A percentile compares a stretch with the other conserved stretches of the same genome.
phyloP scores from a whole-genome alignment of 2,888 invertebrate genomes.

The Silvanus unidentatus region DNA sequence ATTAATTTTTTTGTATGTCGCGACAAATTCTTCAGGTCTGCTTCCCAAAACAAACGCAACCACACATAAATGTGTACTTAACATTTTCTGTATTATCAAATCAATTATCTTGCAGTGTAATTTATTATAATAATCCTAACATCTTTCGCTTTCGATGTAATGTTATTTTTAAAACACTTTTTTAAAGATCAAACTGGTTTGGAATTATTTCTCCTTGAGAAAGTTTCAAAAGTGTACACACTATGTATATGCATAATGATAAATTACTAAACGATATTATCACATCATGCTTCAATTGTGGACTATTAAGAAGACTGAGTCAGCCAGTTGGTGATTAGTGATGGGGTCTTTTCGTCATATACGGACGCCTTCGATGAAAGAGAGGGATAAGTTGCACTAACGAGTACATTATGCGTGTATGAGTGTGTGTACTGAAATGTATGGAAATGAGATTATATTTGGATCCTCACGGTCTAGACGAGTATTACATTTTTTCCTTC shows the following conservation, averaged over 20 bases:
- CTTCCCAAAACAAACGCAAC: too few relatives aligned
- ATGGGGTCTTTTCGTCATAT: slow-evolving; percentile 15
- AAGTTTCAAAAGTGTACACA: background rate
- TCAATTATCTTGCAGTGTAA: too few relatives aligned
- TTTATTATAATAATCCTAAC: too few relatives aligned
- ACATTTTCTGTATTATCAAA: too few relatives aligned
- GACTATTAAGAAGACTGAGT: slow-evolving; percentile 29
- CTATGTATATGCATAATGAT: background rate
- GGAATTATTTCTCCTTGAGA: background rate
- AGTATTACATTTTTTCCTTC: too few relatives aligned
- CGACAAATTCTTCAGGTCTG: too few relatives aligned
- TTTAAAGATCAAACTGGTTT: background rate
- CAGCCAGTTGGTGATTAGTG: slow-evolving; percentile 31
- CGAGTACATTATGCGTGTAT: slow-evolving; percentile 24
- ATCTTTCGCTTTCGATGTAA: too few relatives aligned
- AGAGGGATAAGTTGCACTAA: slow-evolving; percentile 33
- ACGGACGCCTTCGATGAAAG: slow-evolving; percentile 19
- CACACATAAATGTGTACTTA: too few relatives aligned
- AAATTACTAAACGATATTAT: slow-evolving; percentile 7
- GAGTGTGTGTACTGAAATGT: slow-evolving; percentile 25
- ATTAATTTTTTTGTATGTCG: too few relatives aligned
- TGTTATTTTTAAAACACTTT: too few relatives aligned
- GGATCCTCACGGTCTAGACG: too few relatives aligned
- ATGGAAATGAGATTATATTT: slow-evolving; percentile 16
- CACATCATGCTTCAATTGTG: slow-evolving; percentile 19